These are phyloP conservation scores for Bambusicola thoracicus DNA, from an alignment of 2,113 vertebrate genomes.

Conservation along the genomic window DNA sequence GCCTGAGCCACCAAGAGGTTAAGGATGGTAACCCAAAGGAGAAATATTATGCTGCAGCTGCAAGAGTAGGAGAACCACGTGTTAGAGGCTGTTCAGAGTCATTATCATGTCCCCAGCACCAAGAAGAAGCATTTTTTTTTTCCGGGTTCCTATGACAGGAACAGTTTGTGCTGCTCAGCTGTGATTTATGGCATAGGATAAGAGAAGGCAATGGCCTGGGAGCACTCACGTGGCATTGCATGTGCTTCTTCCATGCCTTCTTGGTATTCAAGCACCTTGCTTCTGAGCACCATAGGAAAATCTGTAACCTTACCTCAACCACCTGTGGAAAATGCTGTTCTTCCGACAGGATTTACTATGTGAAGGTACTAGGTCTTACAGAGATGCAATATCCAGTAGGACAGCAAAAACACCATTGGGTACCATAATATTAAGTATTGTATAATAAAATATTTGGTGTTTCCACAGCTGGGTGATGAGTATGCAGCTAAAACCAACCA, in stretches of 20 bases:
- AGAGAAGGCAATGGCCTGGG: not conserved
- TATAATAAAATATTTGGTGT: not conserved
- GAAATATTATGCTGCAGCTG: not conserved
- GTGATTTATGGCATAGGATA: slow-evolving; percentile 18
- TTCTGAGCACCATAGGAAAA: not conserved
- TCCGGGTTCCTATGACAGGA: not conserved
- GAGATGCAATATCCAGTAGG: accelerated
- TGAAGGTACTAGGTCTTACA: not conserved
- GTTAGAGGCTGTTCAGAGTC: slow-evolving; percentile 34
- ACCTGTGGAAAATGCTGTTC: not conserved
- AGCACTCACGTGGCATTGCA: not conserved
- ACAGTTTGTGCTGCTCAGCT: slow-evolving; percentile 61
- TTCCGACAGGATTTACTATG: not conserved
- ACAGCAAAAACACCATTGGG: not conserved
- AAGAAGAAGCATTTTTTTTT: slow-evolving; percentile 8
- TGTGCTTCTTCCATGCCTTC: not conserved
- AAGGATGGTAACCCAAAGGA: not conserved
- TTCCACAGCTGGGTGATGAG: not conserved
- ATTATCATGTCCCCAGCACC: not conserved
- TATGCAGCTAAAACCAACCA: not conserved
- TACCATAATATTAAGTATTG: accelerated
- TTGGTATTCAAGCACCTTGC: not conserved
- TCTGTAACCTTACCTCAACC: not conserved
- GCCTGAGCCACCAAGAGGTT: accelerated
- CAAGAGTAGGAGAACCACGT: slow-evolving; percentile 20